Evolutionary conservation across 64 coral and sea anemone species (phyloP).

Genomic region (Orbicella faveolata): DNA sequence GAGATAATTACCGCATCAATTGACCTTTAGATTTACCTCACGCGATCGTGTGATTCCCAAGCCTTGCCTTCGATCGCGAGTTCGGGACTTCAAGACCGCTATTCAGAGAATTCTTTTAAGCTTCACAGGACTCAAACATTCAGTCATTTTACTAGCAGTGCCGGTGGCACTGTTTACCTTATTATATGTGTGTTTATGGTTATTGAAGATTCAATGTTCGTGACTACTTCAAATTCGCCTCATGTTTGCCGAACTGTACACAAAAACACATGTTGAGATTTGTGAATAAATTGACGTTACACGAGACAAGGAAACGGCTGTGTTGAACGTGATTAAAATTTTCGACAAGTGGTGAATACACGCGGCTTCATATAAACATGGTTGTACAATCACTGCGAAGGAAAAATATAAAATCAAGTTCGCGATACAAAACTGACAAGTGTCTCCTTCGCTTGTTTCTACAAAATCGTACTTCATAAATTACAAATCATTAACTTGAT

Average conservation of each 20-base stretch:
- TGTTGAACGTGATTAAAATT: not conserved
- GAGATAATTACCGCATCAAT: not conserved
- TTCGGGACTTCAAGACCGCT: not conserved
- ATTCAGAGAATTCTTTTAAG: no score
- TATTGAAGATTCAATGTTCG: not conserved
- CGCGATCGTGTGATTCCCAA: not conserved
- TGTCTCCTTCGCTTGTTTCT: no score
- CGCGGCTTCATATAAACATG: not conserved
- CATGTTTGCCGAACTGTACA: no score
- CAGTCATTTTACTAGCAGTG: no score
- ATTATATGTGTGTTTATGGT: no score
- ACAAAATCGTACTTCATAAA: no score
- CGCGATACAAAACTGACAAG: no score
- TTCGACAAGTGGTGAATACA: not conserved
- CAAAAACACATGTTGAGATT: not conserved
- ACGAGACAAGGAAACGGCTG: not conserved
- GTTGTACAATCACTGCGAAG: not conserved
- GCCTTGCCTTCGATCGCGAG: not conserved
- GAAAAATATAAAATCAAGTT: not conserved
- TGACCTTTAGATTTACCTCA: not conserved
- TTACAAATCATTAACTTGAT: no score
- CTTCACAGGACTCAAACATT: no score
- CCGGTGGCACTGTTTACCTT: no score
- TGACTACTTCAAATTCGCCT: not conserved
- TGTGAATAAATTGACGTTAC: not conserved